Evolutionary conservation across 2,888 invertebrate species (phyloP).

Genomic region (Amphipoea lucens): DNA sequence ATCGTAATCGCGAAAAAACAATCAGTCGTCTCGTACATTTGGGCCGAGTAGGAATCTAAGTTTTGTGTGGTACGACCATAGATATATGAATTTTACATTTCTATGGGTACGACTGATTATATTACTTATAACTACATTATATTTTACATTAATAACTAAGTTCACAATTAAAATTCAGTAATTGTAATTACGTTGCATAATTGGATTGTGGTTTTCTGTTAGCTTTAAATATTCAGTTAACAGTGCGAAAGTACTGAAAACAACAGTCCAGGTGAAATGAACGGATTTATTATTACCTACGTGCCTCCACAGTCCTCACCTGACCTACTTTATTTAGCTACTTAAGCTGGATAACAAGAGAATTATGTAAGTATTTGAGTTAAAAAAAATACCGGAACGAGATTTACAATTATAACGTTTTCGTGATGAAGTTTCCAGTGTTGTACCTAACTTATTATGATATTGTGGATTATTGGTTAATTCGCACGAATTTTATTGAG

Average conservation of each 20-base stretch:
- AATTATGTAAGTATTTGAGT: background rate
- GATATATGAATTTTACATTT: no score
- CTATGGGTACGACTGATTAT: no score
- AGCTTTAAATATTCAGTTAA: constrained; percentile 32
- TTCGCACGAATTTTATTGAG: background rate
- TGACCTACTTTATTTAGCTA: constrained; percentile 28
- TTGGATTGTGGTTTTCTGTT: constrained; percentile 31
- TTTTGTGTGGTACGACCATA: no score
- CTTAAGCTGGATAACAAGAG: constrained; percentile 4
- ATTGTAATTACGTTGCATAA: constrained; percentile 17
- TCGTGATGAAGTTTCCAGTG: background rate
- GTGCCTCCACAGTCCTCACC: background rate
- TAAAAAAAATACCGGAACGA: background rate
- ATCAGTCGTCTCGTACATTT: no score
- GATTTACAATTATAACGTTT: background rate
- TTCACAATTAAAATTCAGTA: background rate
- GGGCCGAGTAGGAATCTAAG: no score
- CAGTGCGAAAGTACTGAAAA: constrained; percentile 10
- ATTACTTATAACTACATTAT: no score
- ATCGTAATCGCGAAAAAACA: no score
- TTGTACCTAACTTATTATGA: no score
- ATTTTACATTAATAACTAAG: background rate
- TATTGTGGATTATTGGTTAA: background rate
- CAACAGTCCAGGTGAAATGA: background rate
- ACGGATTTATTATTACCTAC: constrained; percentile 10